Conservation (phyloP, 2,797 vertebrate genomes). For the Chelmon rostratus region DNA sequence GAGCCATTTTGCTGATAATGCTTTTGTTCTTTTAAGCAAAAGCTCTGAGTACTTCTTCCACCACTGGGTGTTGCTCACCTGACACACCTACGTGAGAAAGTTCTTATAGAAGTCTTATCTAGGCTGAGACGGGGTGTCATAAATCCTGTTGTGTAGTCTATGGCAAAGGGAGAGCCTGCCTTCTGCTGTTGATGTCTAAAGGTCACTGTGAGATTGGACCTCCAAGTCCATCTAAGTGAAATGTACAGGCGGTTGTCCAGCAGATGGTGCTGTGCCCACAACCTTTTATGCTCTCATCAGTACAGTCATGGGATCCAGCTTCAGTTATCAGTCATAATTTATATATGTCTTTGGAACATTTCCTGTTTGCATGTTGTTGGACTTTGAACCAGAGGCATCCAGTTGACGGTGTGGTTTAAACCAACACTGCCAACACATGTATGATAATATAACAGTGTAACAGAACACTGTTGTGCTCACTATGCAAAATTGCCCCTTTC, state of each 20-base stretch:
- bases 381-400: not conserved
- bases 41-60: not conserved
- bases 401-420: not conserved
- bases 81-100: not conserved
- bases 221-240: not conserved
- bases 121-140: not conserved
- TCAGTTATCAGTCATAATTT: not conserved
- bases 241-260: slow-evolving; percentile 29
- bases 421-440: too few relatives aligned
- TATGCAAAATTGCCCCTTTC: not conserved
- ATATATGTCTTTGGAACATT: not conserved
- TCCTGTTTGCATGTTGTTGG: not conserved
- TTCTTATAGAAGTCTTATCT: not conserved
- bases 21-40: too few relatives aligned
- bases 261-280: slow-evolving; percentile 50
- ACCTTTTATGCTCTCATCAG: not conserved
- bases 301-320: not conserved
- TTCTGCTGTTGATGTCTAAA: not conserved
- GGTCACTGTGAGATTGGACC: slow-evolving; percentile 10
- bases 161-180: not conserved
- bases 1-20: not conserved
- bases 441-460: too few relatives aligned
- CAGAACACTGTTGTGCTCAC: not conserved
- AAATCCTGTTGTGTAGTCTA: slow-evolving; percentile 8
- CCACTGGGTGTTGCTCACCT: not conserved